Evolutionary conservation across 2,888 invertebrate genomes (phyloP).

Genomic region (Nomada fabriciana): DNA sequence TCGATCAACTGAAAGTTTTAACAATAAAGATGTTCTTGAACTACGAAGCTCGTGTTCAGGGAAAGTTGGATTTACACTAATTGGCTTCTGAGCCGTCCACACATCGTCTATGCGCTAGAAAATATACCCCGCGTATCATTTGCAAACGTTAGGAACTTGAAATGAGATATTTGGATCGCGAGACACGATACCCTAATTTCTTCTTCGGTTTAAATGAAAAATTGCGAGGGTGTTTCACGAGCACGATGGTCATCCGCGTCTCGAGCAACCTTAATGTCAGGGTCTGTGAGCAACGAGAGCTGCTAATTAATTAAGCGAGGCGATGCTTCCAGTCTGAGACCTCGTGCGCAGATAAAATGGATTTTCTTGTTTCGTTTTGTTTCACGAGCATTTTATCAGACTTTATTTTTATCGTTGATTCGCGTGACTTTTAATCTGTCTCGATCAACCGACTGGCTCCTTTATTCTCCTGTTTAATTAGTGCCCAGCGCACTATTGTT

Average conservation of each 20-base stretch:
- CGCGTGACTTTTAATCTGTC: constrained; percentile 20
- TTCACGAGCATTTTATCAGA: constrained; percentile 28
- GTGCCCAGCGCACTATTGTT: too few relatives aligned
- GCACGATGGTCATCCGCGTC: not conserved
- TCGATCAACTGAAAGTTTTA: too few relatives aligned
- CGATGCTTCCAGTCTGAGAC: constrained; percentile 47
- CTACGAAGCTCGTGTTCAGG: too few relatives aligned
- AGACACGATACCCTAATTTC: constrained; percentile 23
- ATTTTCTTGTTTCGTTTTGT: constrained; percentile 30
- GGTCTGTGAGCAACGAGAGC: constrained; percentile 37
- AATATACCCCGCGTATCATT: not conserved
- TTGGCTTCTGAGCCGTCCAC: too few relatives aligned
- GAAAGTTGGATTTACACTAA: too few relatives aligned
- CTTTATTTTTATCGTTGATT: not conserved
- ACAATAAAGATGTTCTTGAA: too few relatives aligned
- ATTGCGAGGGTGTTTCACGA: not conserved
- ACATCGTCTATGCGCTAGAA: too few relatives aligned
- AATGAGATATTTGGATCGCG: constrained; percentile 7
- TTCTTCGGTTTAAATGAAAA: constrained; percentile 16
- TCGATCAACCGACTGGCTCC: constrained; percentile 5
- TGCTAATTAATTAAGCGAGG: constrained; percentile 61
- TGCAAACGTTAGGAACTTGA: constrained; percentile 9
- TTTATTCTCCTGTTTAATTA: too few relatives aligned
- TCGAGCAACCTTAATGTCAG: constrained; percentile 49
- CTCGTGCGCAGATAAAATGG: constrained; percentile 35